Evolutionary conservation across 2,888 invertebrate species (phyloP).

Genomic region (Reticulitermes lucifugus): DNA sequence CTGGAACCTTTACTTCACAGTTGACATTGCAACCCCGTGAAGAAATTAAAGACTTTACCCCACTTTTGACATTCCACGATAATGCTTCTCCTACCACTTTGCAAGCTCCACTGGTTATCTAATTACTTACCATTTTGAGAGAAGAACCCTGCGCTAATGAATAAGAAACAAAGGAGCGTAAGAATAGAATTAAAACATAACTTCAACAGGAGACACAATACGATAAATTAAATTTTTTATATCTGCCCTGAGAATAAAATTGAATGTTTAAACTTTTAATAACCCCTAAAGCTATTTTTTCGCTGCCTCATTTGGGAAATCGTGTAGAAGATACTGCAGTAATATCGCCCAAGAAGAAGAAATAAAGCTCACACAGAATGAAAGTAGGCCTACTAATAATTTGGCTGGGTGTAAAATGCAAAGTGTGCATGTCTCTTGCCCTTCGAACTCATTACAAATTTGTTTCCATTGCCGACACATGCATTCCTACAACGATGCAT

Average conservation of each 20-base stretch:
- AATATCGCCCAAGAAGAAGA: not conserved
- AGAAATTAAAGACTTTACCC: not conserved
- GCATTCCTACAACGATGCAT: not conserved
- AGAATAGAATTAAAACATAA: not conserved
- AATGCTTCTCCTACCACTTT: not conserved
- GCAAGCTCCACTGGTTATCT: not conserved
- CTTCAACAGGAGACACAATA: not conserved
- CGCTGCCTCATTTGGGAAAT: not conserved
- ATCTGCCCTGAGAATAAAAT: not conserved
- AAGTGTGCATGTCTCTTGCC: not conserved
- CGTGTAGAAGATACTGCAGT: not conserved
- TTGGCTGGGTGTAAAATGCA: not conserved
- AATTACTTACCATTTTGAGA: not conserved
- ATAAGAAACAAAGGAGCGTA: not conserved
- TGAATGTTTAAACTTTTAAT: not conserved
- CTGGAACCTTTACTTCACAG: not conserved
- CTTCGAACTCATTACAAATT: not conserved
- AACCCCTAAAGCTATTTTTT: not conserved
- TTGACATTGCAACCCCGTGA: not conserved
- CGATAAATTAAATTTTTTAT: constrained; percentile 1
- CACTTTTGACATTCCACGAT: too few relatives aligned
- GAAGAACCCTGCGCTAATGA: not conserved
- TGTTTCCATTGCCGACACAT: not conserved
- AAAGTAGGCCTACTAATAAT: not conserved
- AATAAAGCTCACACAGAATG: not conserved